These are phyloP conservation scores for Reinhardtius hippoglossoides DNA, from an alignment of 2,113 vertebrate genomes.

Conservation along the genomic window DNA sequence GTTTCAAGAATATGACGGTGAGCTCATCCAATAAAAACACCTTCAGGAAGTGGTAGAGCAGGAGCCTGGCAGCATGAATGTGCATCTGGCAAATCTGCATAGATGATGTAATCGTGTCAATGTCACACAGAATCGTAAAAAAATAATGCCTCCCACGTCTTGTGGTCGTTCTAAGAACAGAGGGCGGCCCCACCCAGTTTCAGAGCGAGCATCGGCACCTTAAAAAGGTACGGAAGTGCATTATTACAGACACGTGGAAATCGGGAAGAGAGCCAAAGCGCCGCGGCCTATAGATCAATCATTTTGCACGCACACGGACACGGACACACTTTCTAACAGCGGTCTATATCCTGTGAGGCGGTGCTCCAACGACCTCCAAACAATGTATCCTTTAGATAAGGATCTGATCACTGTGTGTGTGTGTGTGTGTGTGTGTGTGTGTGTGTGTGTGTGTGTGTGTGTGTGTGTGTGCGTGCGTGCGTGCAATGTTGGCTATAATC, in stretches of 20 bases:
- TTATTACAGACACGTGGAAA: not conserved
- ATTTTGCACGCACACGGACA: constrained; percentile 28
- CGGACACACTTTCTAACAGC: constrained; percentile 64
- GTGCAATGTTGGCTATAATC: constrained; percentile 65
- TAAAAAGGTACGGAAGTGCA: not conserved
- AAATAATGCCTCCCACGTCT: no score
- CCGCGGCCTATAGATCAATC: constrained; percentile 48
- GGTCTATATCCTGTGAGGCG: constrained; percentile 69
- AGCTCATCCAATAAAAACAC: not conserved
- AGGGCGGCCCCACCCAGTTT: not conserved
- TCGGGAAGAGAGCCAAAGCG: not conserved
- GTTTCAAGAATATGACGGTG: not conserved
- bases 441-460: constrained; percentile 46
- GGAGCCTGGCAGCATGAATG: not conserved
- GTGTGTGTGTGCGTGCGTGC: constrained; percentile 25
- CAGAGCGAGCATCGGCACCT: not conserved
- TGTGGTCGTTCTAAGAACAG: not conserved
- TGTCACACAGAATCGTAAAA: no score
- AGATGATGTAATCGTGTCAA: not conserved
- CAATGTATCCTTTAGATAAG: constrained; percentile 82
- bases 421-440: constrained; percentile 28
- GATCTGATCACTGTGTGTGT: constrained; percentile 69
- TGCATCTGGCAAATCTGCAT: not conserved
- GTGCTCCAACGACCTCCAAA: constrained; percentile 60
- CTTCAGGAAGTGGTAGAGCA: not conserved